Evolutionary conservation across 2,888 invertebrate species (phyloP).

Genomic region (Uloborus plumipes): DNA sequence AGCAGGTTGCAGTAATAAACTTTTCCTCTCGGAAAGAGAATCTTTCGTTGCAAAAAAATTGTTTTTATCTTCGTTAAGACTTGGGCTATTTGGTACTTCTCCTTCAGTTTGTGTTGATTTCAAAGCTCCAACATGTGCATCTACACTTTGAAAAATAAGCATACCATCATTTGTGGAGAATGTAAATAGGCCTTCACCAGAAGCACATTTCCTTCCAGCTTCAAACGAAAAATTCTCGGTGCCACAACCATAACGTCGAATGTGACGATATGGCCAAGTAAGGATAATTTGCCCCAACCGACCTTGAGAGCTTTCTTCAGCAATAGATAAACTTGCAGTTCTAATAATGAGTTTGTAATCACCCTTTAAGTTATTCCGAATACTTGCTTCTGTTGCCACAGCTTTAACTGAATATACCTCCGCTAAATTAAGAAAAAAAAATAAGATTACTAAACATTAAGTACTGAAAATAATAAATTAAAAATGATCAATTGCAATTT

Average conservation of each 20-base stretch:
- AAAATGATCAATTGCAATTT: no score
- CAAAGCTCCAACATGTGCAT: constrained; percentile 55
- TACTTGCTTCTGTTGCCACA: constrained; percentile 66
- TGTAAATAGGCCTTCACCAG: constrained; percentile 69
- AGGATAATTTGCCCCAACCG: constrained; percentile 64
- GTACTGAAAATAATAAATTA: not conserved
- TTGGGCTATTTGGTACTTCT: constrained; percentile 33
- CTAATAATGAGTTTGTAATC: constrained; percentile 65
- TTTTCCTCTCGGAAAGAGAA: constrained; percentile 6
- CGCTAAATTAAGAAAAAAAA: constrained; percentile 51
- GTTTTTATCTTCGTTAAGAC: constrained; percentile 30
- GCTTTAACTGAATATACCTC: constrained; percentile 65
- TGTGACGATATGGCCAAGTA: constrained; percentile 69
- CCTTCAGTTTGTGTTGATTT: constrained; percentile 44
- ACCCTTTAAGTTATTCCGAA: constrained; percentile 65
- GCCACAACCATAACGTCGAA: constrained; percentile 69
- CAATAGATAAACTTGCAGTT: constrained; percentile 64
- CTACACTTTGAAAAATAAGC: constrained; percentile 60
- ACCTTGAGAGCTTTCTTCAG: constrained; percentile 43
- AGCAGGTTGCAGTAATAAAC: not conserved
- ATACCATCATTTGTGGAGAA: constrained; percentile 62
- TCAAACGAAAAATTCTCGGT: constrained; percentile 68
- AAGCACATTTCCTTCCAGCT: constrained; percentile 69
- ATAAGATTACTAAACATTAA: no score
- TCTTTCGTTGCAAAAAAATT: constrained; percentile 39